Conservation (phyloP, 2,888 invertebrate species). For the Himalopsyche tibetana region DNA sequence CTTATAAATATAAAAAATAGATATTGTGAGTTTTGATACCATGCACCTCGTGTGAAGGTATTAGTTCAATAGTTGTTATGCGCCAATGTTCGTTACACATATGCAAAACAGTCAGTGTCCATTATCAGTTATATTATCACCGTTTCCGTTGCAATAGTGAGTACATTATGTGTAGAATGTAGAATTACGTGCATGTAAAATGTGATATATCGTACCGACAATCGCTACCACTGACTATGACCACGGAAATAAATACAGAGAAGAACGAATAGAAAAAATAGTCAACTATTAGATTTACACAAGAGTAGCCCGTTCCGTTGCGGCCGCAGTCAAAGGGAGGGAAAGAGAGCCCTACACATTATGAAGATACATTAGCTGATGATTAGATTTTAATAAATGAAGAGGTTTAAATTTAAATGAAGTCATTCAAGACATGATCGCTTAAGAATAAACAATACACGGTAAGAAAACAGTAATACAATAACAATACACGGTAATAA, state of each 20-base stretch:
- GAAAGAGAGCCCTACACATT: neutral
- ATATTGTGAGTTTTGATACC: no score
- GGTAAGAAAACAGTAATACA: no score
- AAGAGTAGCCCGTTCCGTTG: neutral
- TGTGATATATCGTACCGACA: conserved; percentile 8
- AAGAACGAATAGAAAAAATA: neutral
- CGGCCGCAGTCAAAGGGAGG: conserved; percentile 9
- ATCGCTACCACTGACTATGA: neutral
- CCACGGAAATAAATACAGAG: neutral
- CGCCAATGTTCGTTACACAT: neutral
- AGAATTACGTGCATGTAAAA: conserved; percentile 1
- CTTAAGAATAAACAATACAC: no score
- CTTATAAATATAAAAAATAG: no score
- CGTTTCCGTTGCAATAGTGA: conserved; percentile 1
- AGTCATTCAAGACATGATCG: neutral
- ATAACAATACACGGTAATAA: no score
- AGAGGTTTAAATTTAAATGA: neutral
- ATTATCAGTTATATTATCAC: conserved; percentile 22
- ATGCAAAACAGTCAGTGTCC: neutral
- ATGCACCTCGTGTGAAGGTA: no score
- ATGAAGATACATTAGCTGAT: neutral
- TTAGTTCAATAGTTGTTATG: no score
- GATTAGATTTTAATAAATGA: conserved; percentile 1
- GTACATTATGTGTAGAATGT: neutral
- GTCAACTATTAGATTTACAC: neutral